Conservation (phyloP, 2,888 invertebrate species). For the Orthosia gracilis region DNA sequence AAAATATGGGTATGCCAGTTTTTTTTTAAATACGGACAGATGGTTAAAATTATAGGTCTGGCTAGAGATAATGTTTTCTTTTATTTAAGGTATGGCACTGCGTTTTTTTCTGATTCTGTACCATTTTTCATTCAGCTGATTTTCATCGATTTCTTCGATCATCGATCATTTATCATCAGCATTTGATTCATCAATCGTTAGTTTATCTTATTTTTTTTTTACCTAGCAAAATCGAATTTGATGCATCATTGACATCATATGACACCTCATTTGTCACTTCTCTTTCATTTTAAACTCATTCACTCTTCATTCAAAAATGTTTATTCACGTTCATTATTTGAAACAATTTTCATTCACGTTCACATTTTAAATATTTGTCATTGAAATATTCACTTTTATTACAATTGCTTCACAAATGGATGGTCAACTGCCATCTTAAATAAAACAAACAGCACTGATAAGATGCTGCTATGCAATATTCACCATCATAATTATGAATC, state of each 20-base stretch:
- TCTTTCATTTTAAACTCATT: background rate
- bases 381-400: background rate
- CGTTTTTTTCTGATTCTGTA: background rate
- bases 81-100: background rate
- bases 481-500: background rate
- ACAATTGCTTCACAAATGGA: background rate
- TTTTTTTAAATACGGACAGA: background rate
- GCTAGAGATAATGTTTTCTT: background rate
- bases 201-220: background rate
- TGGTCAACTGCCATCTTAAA: background rate
- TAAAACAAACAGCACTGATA: background rate
- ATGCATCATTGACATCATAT: too few species aligned
- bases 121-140: background rate
- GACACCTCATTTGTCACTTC: background rate
- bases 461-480: too few species aligned
- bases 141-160: background rate
- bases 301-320: background rate
- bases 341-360: background rate
- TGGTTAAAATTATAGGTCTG: background rate
- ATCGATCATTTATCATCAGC: background rate
- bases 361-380: slow-evolving; percentile 4
- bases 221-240: background rate
- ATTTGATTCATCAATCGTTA: background rate
- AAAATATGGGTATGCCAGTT: background rate
- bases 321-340: background rate